Base-by-base conservation (phyloP, 2,888 invertebrate species). In the Melieria omissa region DNA sequence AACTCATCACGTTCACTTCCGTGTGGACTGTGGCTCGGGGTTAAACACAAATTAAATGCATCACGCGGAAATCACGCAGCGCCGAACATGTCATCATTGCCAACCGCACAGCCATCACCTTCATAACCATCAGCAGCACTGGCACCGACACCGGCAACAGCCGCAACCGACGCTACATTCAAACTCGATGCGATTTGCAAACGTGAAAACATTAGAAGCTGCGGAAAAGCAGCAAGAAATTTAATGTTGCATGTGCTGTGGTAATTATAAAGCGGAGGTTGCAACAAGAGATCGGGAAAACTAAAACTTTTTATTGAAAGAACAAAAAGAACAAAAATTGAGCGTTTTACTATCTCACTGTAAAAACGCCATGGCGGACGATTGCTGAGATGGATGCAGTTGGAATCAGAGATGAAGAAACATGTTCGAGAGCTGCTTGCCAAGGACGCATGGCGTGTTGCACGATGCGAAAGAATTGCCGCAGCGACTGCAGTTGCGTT, bases 41-140 rank as follows among this genome's bases (percentile, higher is more conserved):
- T 75, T 75, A 75, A 75, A 75, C 71, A 75, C 64, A 69, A 74
- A 73, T 76, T 70, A 73, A 76, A 76, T 72, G 65, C 61, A 58
- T 73, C 74, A 74, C 74, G 76, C 76, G 76, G 76, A 76, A 8
- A 52, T 52, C 52, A 52, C 52, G 52, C 52, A 52, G 9, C 52
- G 7, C 12, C 12, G 14, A 12, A 52, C 52, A 52, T 52, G 52
- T 14, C 52, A 52, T 52, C 52, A 52, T 52, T 8, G 14, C 14
- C 52, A 52, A n/a, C 52, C 52, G 14, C 7, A n/a, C n/a, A 52
- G 14, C 14, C n/a, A 52, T 52, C 14, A 12, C 14, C 9, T 9
- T n/a, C 9, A 52, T n/a, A n/a, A 52, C 14, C 12, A 49, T 10
- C 49, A 12, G 49, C 49, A 49, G 9, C 9, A 12, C 49, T 3